A percentile compares a stretch with the other conserved stretches of the same genome.
Conservation (phyloP, 2,888 invertebrate genomes). For the Ichneumoninae sp. region DNA sequence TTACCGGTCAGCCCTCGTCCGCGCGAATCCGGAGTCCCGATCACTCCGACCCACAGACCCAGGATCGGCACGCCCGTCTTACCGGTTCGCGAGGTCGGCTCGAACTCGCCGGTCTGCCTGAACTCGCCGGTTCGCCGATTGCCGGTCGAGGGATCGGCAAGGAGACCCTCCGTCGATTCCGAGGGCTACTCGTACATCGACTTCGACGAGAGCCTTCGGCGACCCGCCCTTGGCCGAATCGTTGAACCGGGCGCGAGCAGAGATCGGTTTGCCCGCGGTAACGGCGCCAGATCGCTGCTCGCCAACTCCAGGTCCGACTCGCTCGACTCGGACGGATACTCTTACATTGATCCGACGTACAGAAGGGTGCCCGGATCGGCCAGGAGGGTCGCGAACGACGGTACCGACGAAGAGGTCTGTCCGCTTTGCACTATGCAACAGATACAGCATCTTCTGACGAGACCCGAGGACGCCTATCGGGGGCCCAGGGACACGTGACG, state of each 20-base stretch:
- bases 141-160: neutral
- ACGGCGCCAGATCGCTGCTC: constrained; percentile 8
- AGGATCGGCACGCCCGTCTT: constrained; percentile 31
- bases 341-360: constrained; percentile 75
- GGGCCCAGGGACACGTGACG: constrained; percentile 74
- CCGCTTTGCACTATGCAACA: constrained; percentile 81
- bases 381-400: constrained; percentile 72
- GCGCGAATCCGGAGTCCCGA: constrained; percentile 68
- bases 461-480: constrained; percentile 77
- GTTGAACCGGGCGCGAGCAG: constrained; percentile 32
- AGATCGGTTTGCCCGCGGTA: constrained; percentile 8
- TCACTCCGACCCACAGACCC: constrained; percentile 77
- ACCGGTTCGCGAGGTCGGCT: constrained; percentile 31
- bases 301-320: constrained; percentile 58
- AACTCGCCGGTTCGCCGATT: constrained; percentile 21
- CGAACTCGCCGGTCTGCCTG: neutral
- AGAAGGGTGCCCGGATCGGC: constrained; percentile 74
- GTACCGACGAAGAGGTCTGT: constrained; percentile 79
- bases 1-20: constrained; percentile 49
- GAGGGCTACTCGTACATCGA: constrained; percentile 80
- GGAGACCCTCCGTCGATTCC: constrained; percentile 78
- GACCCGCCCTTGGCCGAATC: neutral
- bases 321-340: constrained; percentile 78
- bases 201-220: constrained; percentile 69
- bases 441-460: constrained; percentile 79